phyloP scores from a whole-genome alignment of 1,140 invertebrate species.

The Pachypsylla venusta region DNA sequence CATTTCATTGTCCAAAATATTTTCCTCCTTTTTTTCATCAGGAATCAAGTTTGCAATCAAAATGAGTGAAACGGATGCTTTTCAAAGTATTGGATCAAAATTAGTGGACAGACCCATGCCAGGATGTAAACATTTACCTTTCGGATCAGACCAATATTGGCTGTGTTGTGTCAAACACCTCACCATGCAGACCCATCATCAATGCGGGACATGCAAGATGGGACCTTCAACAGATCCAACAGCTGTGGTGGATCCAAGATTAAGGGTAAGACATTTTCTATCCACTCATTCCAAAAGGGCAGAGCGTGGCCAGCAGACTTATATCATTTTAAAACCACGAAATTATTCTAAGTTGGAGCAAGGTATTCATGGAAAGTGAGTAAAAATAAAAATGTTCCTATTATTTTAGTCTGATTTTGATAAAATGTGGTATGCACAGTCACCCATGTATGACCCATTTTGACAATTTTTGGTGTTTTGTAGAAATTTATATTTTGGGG shows the following conservation, averaged over 20 bases:
- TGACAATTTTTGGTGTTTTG: too few species aligned
- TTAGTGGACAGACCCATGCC: slow-evolving; percentile 38
- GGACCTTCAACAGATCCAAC: slow-evolving; percentile 14
- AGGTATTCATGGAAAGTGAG: too few species aligned
- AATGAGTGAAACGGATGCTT: slow-evolving; percentile 26
- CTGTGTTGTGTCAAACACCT: slow-evolving; percentile 24
- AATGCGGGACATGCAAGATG: slow-evolving; percentile 33
- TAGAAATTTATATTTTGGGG: too few species aligned
- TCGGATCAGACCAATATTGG: slow-evolving; percentile 34
- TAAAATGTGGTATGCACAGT: too few species aligned
- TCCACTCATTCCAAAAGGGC: too few species aligned
- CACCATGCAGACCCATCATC: slow-evolving; percentile 39
- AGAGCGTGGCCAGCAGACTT: too few species aligned
- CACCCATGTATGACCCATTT: too few species aligned
- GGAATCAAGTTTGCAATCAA: slow-evolving; percentile 24
- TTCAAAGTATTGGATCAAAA: slow-evolving; percentile 25
- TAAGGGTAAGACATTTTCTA: slow-evolving; percentile 7
- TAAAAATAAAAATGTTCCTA: too few species aligned
- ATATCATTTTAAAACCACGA: too few species aligned
- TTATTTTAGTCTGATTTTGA: too few species aligned
- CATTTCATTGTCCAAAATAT: neutral
- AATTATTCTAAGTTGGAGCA: too few species aligned
- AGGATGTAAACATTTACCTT: slow-evolving; percentile 41
- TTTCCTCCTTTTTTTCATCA: slow-evolving; percentile 2
- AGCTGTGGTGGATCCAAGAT: slow-evolving; percentile 25